Base-by-base conservation (phyloP, 2,888 invertebrate genomes). In the Apamea epomidion region DNA sequence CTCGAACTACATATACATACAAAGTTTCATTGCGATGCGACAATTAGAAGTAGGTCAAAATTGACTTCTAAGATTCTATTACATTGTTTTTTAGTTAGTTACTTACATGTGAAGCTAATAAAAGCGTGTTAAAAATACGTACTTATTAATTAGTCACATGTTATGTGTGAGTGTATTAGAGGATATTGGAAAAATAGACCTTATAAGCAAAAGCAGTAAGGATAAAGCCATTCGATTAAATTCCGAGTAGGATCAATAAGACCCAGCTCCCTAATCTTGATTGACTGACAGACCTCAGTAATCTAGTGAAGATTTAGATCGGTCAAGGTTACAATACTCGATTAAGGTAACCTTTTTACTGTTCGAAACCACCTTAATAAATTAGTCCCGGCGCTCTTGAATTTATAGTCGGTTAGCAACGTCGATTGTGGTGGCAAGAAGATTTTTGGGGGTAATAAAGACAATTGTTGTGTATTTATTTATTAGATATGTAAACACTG, bases 241-340 rank as follows among this genome's bases (percentile, higher is more conserved):
- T 79, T 71, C n/a, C 45, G 48, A 69, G 42, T n/a, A n/a, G 68
- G 69, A 83, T 75, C 81, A 85, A 74, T 85, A n/a, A 12, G 62
- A 68, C 32, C 51, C 60, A 29, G 71, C 51, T 70, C 32, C 32
- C 69, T 48, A 85, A 86, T 83, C 83, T 82, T 83, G 86, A 86
- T 82, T 73, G 82, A 83, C 82, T 45, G 82, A 42, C 68, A 69
- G 76, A 54, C 69, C 60, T 60, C 64, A 70, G 29, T 81, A 74
- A 83, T 83, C 70, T 81, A 85, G 74, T 81, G 16, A 71, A 85
- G 85, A 81, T 85, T 71, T 74, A 74, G 68, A 42, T 25, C 21
- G 72, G 76, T 42, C 82, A 82, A 85, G 81, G 82, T 64, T 54
- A 64, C 48, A 16, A 58, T 60, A 67, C 64, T 80, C 69, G 80